Percentiles rank a stretch among this genome's conserved stretches.
Conservation (phyloP, 2,888 invertebrate species). For the Napeogenes inachia region DNA sequence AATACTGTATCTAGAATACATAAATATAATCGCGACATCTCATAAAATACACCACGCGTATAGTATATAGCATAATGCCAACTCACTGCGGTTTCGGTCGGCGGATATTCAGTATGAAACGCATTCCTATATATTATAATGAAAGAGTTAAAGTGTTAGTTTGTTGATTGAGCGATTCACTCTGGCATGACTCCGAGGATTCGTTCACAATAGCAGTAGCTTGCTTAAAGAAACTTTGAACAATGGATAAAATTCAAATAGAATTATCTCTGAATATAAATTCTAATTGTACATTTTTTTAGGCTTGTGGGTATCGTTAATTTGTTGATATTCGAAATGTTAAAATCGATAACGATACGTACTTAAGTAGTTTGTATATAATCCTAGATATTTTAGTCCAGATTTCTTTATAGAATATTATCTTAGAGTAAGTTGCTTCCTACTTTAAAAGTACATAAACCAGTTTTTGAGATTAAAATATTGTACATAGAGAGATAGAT, state of each 20-base stretch:
- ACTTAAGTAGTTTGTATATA: too few species aligned
- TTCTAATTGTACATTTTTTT: conserved; percentile 4
- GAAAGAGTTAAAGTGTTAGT: conserved; percentile 52
- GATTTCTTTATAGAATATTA: background rate
- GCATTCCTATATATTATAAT: conserved; percentile 40
- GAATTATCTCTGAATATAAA: conserved; percentile 9
- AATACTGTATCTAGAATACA: too few species aligned
- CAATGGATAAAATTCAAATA: conserved; percentile 20
- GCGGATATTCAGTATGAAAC: conserved; percentile 41
- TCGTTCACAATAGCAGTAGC: conserved; percentile 33
- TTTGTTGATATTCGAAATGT: background rate
- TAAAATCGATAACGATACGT: background rate
- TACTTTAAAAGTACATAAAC: too few species aligned
- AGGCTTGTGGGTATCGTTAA: background rate
- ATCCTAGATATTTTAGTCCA: background rate
- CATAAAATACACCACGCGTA: conserved; percentile 34
- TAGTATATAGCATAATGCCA: conserved; percentile 47
- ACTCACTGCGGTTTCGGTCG: conserved; percentile 58
- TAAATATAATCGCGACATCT: conserved; percentile 23
- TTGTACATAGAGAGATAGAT: too few species aligned
- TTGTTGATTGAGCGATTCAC: conserved; percentile 66
- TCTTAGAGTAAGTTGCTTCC: too few species aligned
- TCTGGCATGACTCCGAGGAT: conserved; percentile 41
- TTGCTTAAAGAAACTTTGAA: conserved; percentile 18
- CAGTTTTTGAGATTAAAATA: too few species aligned